Conservation (phyloP, 2,888 invertebrate genomes). For the Volucella zonaria region DNA sequence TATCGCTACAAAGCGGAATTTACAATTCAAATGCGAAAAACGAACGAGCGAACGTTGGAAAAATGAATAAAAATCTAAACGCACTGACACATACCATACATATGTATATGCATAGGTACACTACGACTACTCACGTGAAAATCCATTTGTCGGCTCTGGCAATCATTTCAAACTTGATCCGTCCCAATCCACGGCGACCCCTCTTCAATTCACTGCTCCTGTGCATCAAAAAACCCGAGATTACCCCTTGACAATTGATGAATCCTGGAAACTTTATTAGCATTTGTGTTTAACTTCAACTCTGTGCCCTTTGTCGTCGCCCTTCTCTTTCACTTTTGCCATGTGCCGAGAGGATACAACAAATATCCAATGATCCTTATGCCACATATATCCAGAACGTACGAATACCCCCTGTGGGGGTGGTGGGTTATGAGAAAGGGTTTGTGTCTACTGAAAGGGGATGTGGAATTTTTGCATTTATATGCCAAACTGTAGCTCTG, state of each 20-base stretch:
- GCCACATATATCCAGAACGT: constrained; percentile 54
- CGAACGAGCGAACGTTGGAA: not conserved
- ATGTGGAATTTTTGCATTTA: constrained; percentile 68
- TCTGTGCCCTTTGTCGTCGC: not conserved
- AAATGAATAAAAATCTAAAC: not conserved
- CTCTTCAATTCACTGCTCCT: not conserved
- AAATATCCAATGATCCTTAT: constrained; percentile 70
- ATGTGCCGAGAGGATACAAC: constrained; percentile 19
- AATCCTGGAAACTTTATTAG: constrained; percentile 74
- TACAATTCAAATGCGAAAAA: constrained; percentile 63
- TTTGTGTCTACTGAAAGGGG: not conserved
- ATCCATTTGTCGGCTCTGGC: constrained; percentile 67
- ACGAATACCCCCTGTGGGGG: not conserved
- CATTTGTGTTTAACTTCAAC: constrained; percentile 55
- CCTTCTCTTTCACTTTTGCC: not conserved
- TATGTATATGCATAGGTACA: constrained; percentile 25
- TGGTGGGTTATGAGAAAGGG: not conserved
- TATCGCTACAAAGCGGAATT: constrained; percentile 49
- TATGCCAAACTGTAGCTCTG: constrained; percentile 69
- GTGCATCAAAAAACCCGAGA: constrained; percentile 15
- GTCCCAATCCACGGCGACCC: constrained; percentile 46
- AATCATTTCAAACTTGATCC: constrained; percentile 71
- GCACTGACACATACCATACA: constrained; percentile 1
- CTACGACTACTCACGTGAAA: constrained; percentile 54
- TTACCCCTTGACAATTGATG: constrained; percentile 71